These are phyloP conservation scores for Gymnodraco acuticeps DNA, from an alignment of 2,797 vertebrate species.

Conservation along the genomic window DNA sequence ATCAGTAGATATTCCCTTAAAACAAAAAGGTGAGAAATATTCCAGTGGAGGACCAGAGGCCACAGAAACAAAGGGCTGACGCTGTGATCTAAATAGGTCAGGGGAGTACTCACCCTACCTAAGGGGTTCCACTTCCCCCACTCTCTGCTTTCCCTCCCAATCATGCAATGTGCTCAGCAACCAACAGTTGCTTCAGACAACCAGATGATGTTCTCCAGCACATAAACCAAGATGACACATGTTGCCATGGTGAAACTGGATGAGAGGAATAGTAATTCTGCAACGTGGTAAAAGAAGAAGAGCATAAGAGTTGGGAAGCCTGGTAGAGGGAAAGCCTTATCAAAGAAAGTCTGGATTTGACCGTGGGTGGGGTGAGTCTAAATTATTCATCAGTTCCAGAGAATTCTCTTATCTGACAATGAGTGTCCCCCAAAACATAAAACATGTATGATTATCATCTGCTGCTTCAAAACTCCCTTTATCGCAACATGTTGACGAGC, in stretches of 20 bases:
- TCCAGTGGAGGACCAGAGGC: slow-evolving; percentile 44
- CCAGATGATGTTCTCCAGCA: slow-evolving; percentile 71
- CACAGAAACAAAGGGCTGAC: slow-evolving; percentile 56
- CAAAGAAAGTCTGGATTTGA: slow-evolving; percentile 57
- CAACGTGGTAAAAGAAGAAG: slow-evolving; percentile 28
- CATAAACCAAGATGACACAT: slow-evolving; percentile 71
- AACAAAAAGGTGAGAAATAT: slow-evolving; percentile 52
- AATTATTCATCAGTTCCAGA: slow-evolving; percentile 70
- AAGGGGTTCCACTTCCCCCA: slow-evolving; percentile 59
- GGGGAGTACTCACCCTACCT: slow-evolving; percentile 68
- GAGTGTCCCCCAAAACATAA: slow-evolving; percentile 40
- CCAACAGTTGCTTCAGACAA: slow-evolving; percentile 78
- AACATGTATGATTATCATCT: slow-evolving; percentile 20
- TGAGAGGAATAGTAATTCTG: slow-evolving; percentile 66
- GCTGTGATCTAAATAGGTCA: slow-evolving; percentile 80
- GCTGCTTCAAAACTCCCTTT: slow-evolving; percentile 34
- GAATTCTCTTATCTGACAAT: slow-evolving; percentile 49
- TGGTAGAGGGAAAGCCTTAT: slow-evolving; percentile 48
- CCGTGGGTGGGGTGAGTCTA: slow-evolving; percentile 30
- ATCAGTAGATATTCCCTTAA: slow-evolving; percentile 14
- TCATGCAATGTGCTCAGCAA: slow-evolving; percentile 47
- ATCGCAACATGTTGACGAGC: slow-evolving; percentile 27
- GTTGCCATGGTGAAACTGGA: slow-evolving; percentile 79
- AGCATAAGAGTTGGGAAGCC: slow-evolving; percentile 31
- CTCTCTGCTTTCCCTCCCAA: slow-evolving; percentile 41